Evolutionary conservation across 2,797 vertebrate species (phyloP).

Genomic region (Pseudochirops cupreus): DNA sequence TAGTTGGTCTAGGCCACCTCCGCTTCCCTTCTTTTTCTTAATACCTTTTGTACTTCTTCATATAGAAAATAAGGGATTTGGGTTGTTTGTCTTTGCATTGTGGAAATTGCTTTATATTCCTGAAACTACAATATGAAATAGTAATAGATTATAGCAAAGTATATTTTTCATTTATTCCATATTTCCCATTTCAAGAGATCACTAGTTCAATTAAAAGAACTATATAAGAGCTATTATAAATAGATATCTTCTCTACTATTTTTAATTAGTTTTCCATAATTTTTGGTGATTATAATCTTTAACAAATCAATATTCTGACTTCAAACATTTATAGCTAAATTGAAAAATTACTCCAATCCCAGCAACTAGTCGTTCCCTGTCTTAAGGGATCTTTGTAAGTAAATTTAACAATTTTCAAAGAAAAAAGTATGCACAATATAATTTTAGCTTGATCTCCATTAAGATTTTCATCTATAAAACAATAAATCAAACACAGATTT

Average conservation of each 20-base stretch:
- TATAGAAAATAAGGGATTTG: background rate
- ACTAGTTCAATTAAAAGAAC: background rate
- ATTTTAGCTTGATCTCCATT: background rate
- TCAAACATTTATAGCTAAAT: background rate
- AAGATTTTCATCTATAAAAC: no score
- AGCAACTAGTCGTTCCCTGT: background rate
- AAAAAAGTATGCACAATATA: background rate
- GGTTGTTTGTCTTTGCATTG: background rate
- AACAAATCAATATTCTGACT: background rate
- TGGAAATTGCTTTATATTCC: background rate
- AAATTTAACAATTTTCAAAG: background rate
- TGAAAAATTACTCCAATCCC: background rate
- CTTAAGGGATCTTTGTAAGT: background rate
- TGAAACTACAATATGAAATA: background rate
- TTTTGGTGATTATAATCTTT: background rate
- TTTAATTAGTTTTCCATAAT: background rate
- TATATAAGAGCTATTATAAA: background rate
- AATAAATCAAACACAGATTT: no score
- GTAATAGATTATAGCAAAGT: background rate
- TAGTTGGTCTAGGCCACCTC: background rate
- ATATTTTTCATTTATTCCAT: background rate
- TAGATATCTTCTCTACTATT: background rate
- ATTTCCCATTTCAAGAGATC: background rate
- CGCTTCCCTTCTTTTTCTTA: background rate
- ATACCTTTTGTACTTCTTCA: background rate